These are phyloP conservation scores for Notarius quadriscutis DNA, from an alignment of 2,113 vertebrate genomes.

Conservation along the genomic window DNA sequence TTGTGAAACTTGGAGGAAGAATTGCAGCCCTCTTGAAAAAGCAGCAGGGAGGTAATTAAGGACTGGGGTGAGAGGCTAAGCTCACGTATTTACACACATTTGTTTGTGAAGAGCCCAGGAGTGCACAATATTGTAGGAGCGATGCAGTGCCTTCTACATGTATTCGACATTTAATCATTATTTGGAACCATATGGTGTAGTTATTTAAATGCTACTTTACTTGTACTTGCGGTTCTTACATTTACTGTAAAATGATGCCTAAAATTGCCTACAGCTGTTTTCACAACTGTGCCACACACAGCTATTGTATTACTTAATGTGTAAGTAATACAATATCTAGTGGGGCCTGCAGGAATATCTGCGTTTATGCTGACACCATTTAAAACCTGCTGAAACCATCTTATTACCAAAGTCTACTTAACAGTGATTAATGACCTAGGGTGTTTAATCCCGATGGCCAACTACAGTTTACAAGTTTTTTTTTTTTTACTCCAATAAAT, in stretches of 20 bases:
- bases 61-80: background rate
- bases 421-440: background rate
- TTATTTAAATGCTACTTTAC: background rate
- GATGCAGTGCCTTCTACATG: background rate
- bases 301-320: background rate
- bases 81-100: background rate
- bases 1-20: conserved; percentile 41
- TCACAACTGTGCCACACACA: conserved; percentile 4
- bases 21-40: conserved; percentile 38
- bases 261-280: conserved; percentile 18
- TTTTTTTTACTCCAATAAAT: background rate
- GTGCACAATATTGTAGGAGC: background rate
- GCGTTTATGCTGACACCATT: background rate
- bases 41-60: conserved; percentile 39
- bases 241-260: conserved; percentile 17
- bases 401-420: conserved; percentile 2
- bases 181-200: background rate
- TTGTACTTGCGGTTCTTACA: background rate
- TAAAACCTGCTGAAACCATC: background rate
- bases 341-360: conserved; percentile 5
- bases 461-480: background rate
- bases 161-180: background rate
- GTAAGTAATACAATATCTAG: conserved; percentile 15
- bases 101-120: background rate
- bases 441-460: background rate